A percentile compares a stretch with the other conserved stretches of the same genome.
These are phyloP conservation scores for Loxodonta africana DNA, from an alignment of 2,113 vertebrate species.

Conservation along the genomic window DNA sequence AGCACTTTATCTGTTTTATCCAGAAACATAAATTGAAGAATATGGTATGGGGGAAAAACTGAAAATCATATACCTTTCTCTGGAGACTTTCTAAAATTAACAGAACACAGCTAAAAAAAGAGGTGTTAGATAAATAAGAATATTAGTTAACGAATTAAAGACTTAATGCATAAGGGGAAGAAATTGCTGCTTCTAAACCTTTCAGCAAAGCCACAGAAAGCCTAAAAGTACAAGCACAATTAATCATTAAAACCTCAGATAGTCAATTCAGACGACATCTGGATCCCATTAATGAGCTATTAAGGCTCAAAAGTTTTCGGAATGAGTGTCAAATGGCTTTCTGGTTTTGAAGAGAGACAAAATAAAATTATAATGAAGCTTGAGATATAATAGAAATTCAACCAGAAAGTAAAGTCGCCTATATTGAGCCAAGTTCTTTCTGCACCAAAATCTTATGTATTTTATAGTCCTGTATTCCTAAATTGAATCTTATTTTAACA, in stretches of 20 bases:
- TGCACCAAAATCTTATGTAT: not conserved
- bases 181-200: conserved; percentile 49
- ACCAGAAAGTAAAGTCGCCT: conserved; percentile 48
- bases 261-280: conserved; percentile 65
- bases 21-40: not conserved
- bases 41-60: not conserved
- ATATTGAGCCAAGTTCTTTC: conserved; percentile 18
- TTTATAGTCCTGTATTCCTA: conserved; percentile 7
- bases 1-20: not conserved
- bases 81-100: conserved; percentile 35
- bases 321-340: conserved; percentile 54
- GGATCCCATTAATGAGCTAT: conserved; percentile 59
- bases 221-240: conserved; percentile 29
- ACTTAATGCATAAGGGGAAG: conserved; percentile 30
- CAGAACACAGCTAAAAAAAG: conserved; percentile 8
- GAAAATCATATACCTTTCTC: not conserved
- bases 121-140: not conserved
- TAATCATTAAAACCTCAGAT: conserved; percentile 19
- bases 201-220: conserved; percentile 12
- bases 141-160: conserved; percentile 13
- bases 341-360: conserved; percentile 49
- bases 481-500: conserved; percentile 29
- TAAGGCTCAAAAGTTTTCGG: conserved; percentile 60
- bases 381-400: conserved; percentile 57
- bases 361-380: conserved; percentile 68